Conservation (phyloP, 2,888 invertebrate genomes). For the Dicyrtomina minuta region DNA sequence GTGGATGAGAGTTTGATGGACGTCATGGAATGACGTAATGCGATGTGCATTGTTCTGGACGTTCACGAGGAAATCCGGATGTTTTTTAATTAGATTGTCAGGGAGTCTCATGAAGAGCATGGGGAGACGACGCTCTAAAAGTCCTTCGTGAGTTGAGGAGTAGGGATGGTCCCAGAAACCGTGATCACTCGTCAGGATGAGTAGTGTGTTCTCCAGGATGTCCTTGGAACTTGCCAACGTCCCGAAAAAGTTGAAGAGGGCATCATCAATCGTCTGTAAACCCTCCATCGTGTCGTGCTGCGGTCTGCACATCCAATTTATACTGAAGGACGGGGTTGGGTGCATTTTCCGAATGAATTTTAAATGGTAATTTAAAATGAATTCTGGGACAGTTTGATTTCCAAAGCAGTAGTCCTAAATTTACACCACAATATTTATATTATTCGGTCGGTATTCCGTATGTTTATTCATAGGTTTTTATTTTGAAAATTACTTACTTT, state of each 20-base stretch:
- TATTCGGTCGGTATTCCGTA: too few species aligned
- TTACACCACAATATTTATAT: not conserved
- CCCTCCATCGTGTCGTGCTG: conserved; percentile 71
- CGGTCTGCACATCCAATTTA: conserved; percentile 79
- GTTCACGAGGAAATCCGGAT: conserved; percentile 62
- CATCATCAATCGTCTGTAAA: conserved; percentile 67
- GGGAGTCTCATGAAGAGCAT: conserved; percentile 71
- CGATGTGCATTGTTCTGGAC: conserved; percentile 66
- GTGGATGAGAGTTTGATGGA: conserved; percentile 64
- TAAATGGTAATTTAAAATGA: conserved; percentile 68
- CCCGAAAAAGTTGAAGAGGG: conserved; percentile 63
- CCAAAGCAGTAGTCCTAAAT: conserved; percentile 25
- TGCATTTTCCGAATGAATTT: conserved; percentile 68
- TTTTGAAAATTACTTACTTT: conserved; percentile 6
- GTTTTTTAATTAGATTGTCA: conserved; percentile 61
- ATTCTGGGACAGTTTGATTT: conserved; percentile 57
- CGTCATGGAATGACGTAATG: conserved; percentile 73
- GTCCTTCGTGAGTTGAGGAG: conserved; percentile 67
- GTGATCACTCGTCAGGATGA: conserved; percentile 74
- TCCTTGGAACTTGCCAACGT: conserved; percentile 60
- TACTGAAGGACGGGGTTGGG: conserved; percentile 67
- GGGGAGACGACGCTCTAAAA: conserved; percentile 75
- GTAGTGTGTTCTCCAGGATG: conserved; percentile 65
- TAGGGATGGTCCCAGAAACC: conserved; percentile 73
- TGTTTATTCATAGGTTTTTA: too few species aligned